Base-by-base conservation (phyloP, 2,888 invertebrate genomes). In the Calliopum simillimum region DNA sequence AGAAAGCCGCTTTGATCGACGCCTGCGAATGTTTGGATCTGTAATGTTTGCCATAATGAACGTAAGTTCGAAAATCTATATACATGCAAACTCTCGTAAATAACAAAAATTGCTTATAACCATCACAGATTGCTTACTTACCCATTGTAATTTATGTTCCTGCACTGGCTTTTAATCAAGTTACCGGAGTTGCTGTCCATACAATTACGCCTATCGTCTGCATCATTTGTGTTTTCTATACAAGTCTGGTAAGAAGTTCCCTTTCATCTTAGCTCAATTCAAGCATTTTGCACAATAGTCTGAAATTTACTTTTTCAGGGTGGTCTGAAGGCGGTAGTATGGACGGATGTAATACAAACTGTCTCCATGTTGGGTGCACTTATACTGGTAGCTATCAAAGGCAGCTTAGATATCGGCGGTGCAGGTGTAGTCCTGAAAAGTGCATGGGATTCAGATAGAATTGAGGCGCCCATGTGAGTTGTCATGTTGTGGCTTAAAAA, bases 161-260 rank as follows among this genome's bases (percentile, higher is more conserved):
- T 46, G 93, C 93, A 1, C 84, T 93, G 76, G 93, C 93, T 44
- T 93, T 93, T 82, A 93, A 93, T 87, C 93, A 93, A 90, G 96
- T 96, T 23, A 96, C 95, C 69, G 95, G 95, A 51, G 90, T 95
- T 3, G 91, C 92, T 75, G 90, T 95, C 12, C 95, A 95, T 84
- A 88, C 93, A 33, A 92, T 95, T 12, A 94, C 95, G 1, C 92
- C 95, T 2, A 90, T 94, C 49, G 93, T 95, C 12, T 95, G 95
- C 80, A 81, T 93, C 49, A 92, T 96, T 68, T 96, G 95, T 86
- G 94, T 95, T 71, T 94, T 96, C 83, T 96, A 96, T 80, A 96
- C 94, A 1, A 92, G 93, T 77, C 89, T 93, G 83, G 94, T 94
- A 87, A 89, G 91, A 16, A 6, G 16, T 12, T 49, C 49, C 41